Conservation (phyloP, 2,888 invertebrate genomes). For the Choristoneura rosaceana region DNA sequence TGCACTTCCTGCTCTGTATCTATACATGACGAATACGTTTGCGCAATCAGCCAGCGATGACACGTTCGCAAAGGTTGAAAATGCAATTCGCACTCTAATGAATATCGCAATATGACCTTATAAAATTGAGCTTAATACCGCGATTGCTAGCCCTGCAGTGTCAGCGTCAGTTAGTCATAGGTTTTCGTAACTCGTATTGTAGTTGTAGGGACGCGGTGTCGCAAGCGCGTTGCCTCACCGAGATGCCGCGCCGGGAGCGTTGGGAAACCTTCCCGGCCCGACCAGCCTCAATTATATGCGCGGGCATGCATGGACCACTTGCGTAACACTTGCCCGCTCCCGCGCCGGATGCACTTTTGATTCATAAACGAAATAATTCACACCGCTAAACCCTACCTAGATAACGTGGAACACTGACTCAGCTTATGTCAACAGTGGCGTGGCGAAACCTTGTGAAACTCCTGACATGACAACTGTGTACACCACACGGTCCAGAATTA, state of each 20-base stretch:
- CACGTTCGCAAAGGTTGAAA: slow-evolving; percentile 67
- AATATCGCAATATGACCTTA: slow-evolving; percentile 25
- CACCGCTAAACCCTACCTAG: slow-evolving; percentile 47
- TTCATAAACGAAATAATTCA: slow-evolving; percentile 55
- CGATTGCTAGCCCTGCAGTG: slow-evolving; percentile 65
- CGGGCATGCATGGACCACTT: slow-evolving; percentile 60
- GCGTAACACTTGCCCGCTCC: slow-evolving; percentile 57
- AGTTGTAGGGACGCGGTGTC: slow-evolving; percentile 82
- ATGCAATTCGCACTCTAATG: slow-evolving; percentile 42
- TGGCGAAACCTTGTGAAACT: slow-evolving; percentile 44
- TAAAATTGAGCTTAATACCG: slow-evolving; percentile 25
- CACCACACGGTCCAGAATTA: slow-evolving; percentile 64
- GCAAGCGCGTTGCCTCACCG: slow-evolving; percentile 80
- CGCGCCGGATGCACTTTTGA: slow-evolving; percentile 67
- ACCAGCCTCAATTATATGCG: slow-evolving; percentile 78
- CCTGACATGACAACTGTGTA: slow-evolving; percentile 41
- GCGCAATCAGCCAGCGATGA: slow-evolving; percentile 68
- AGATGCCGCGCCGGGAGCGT: slow-evolving; percentile 77
- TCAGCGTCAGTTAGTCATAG: slow-evolving; percentile 75
- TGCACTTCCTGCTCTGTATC: slow-evolving; percentile 83
- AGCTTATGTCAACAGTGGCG: slow-evolving; percentile 44
- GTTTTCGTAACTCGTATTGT: slow-evolving; percentile 83
- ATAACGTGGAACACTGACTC: slow-evolving; percentile 40
- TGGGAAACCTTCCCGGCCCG: slow-evolving; percentile 81
- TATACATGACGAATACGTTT: slow-evolving; percentile 68